phyloP scores from a whole-genome alignment of 1,140 invertebrate species.

The Trichomalopsis sarcophagae region DNA sequence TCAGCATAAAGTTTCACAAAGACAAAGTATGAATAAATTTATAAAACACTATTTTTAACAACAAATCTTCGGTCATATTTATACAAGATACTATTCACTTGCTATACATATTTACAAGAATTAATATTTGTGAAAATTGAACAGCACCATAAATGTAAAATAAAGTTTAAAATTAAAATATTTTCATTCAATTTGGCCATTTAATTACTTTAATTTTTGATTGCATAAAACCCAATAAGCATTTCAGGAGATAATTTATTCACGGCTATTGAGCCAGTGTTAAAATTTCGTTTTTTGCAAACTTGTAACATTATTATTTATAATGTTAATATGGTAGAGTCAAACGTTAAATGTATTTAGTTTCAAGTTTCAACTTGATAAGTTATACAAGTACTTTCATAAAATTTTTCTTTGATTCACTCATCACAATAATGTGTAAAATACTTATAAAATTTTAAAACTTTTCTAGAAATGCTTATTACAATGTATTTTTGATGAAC shows the following conservation, averaged over 20 bases:
- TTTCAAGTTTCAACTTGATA: background rate
- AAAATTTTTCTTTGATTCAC: background rate
- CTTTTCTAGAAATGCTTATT: background rate
- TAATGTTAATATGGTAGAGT: too few relatives aligned
- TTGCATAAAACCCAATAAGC: background rate
- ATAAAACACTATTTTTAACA: constrained; percentile 43
- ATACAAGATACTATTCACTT: constrained; percentile 26
- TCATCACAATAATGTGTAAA: background rate
- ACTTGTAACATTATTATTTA: background rate
- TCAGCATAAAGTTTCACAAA: constrained; percentile 2
- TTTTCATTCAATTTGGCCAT: background rate
- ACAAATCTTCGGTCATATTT: constrained; percentile 30
- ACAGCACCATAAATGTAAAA: constrained; percentile 31
- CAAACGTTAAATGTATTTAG: background rate
- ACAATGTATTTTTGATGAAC: background rate
- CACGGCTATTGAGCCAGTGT: background rate
- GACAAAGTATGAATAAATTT: constrained; percentile 23
- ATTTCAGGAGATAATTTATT: background rate
- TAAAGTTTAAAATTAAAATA: constrained; percentile 23
- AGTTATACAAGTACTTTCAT: background rate
- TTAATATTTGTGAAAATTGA: constrained; percentile 19
- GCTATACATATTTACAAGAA: constrained; percentile 50
- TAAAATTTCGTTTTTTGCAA: background rate
- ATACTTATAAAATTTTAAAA: constrained; percentile 2
- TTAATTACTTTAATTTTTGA: background rate